phyloP scores from a whole-genome alignment of 2,888 invertebrate genomes.

The Eubasilissa splendida region DNA sequence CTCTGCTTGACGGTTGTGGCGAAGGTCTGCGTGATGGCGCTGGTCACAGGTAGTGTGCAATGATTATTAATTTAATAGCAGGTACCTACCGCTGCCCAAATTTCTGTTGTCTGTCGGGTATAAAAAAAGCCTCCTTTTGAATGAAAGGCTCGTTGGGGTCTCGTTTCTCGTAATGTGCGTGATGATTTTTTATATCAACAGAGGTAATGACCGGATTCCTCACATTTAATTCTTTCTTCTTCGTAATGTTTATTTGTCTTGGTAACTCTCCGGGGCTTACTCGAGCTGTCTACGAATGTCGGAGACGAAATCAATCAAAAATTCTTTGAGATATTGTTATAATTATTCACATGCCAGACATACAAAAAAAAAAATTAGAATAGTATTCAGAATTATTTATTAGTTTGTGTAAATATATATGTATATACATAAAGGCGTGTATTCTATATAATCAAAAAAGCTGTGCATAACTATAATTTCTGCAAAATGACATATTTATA shows the following conservation, averaged over 20 bases:
- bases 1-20: no score
- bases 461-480: no score
- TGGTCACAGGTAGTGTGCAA: no score
- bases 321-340: not conserved
- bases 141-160: constrained; percentile 8
- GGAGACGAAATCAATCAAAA: not conserved
- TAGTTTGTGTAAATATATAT: no score
- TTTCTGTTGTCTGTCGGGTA: constrained; percentile 3
- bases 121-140: constrained; percentile 11
- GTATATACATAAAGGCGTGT: no score
- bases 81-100: constrained; percentile 2
- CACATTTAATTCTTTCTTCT: not conserved
- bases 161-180: constrained; percentile 16
- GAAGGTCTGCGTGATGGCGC: no score
- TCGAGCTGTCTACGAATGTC: not conserved
- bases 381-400: not conserved
- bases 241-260: constrained; percentile 24
- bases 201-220: constrained; percentile 24
- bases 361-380: no score
- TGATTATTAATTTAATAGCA: constrained; percentile 25
- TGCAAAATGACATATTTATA: no score
- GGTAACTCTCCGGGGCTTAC: not conserved
- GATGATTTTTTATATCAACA: constrained; percentile 18
- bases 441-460: no score
- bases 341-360: no score